A percentile compares a stretch with the other conserved stretches of the same genome.
Evolutionary conservation across 2,888 invertebrate genomes (phyloP).

Genomic region (Molorchus minor): DNA sequence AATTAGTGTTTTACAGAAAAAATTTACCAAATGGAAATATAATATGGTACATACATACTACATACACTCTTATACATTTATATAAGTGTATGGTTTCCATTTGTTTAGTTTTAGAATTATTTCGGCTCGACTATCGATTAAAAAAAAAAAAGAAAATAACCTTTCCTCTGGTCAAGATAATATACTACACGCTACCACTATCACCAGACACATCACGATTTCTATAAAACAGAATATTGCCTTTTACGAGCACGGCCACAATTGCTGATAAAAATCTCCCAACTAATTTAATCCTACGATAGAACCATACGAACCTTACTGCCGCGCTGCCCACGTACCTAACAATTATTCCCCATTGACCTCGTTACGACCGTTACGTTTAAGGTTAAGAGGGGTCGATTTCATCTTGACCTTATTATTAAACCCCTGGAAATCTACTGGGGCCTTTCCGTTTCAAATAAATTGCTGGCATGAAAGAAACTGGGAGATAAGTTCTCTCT

Average conservation of each 20-base stretch:
- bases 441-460: background rate
- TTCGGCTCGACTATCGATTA: too few species aligned
- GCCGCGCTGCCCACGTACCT: constrained; percentile 14
- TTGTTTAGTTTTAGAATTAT: too few species aligned
- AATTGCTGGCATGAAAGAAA: constrained; percentile 5
- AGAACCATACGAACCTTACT: background rate
- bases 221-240: background rate
- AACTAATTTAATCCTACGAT: constrained; percentile 9
- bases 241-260: background rate
- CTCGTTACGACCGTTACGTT: constrained; percentile 10
- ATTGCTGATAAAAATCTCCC: constrained; percentile 6
- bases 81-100: too few species aligned
- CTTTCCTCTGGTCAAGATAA: too few species aligned
- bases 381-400: constrained; percentile 18
- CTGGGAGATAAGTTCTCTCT: background rate
- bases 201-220: too few species aligned
- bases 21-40: too few species aligned
- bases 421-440: background rate
- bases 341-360: constrained; percentile 29
- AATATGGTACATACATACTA: too few species aligned
- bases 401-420: constrained; percentile 22
- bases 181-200: too few species aligned
- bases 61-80: too few species aligned
- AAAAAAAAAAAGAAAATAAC: too few species aligned
- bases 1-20: too few species aligned